Evolutionary conservation across 2,888 invertebrate species (phyloP).

Genomic region (Cinara cedri): DNA sequence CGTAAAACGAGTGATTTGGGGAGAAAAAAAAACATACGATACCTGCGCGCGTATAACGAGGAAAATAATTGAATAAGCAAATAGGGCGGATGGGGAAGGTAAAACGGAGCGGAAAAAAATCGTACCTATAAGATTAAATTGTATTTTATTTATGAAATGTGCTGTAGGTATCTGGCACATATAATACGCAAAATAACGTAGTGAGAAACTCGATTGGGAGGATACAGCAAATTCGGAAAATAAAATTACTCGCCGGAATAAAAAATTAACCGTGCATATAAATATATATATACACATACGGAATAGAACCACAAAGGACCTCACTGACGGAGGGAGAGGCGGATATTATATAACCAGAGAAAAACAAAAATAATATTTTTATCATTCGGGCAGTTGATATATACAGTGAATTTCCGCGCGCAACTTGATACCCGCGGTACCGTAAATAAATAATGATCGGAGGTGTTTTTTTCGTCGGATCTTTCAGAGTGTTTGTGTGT

Average conservation of each 20-base stretch:
- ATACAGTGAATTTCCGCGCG: not conserved
- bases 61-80: not conserved
- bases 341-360: not conserved
- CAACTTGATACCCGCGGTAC: not conserved
- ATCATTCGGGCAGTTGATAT: not conserved
- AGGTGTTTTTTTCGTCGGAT: not conserved
- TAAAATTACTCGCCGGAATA: not conserved
- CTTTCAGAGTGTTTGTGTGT: not conserved
- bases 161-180: not conserved
- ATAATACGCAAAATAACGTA: too few relatives aligned
- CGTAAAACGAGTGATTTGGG: too few relatives aligned
- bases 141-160: slow-evolving; percentile 10
- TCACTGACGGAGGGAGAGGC: not conserved
- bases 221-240: not conserved
- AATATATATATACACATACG: not conserved
- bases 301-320: not conserved
- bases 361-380: slow-evolving; percentile 9
- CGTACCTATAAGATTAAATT: not conserved
- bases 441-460: slow-evolving; percentile 26
- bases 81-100: not conserved
- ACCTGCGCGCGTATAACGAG: too few relatives aligned
- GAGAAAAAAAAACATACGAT: too few relatives aligned
- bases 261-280: slow-evolving; percentile 13
- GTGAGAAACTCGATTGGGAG: not conserved
- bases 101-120: not conserved